Evolutionary conservation across 2,888 invertebrate species (phyloP), one percentile per base, ranked within the genome.

Genomic region (Patella caerulea): DNA sequence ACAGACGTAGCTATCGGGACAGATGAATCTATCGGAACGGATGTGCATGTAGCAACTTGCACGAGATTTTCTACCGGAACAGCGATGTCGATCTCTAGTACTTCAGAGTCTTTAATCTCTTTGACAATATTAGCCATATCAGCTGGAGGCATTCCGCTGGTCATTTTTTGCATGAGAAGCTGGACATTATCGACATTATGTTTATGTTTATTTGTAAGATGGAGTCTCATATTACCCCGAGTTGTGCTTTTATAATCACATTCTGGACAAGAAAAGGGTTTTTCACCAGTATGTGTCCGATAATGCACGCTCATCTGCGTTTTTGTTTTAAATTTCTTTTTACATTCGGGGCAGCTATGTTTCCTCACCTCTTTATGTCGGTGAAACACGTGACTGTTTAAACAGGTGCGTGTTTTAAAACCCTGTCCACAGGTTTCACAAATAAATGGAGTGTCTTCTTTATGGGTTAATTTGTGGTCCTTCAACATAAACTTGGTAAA

Each of bases 331-430:
- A 89, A 89, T 1, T 83, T 79, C 75, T 87, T 87, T 5, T 80
- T 79, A 81, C 89, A 89, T 9, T 83, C 84, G 3, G 82, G 78
- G 78, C 89, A 89, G 34, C 79, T 79, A 73, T 86, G 86, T 69
- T 85, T 85, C 14, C 86, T 81, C 14, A 85, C 83, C 5, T 81
- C 79, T 56, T 80, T 86, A 78, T 89, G 89, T 69, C 86, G 84
- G 73, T 89, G 88, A 76, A 87, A 87, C 12, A 88, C 83, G 74
- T 89, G 89, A 73, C 87, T 88, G 76, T 88, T 87, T 3, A 88
- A 77, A 73, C 85, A 83, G n/a, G 85, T 87, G 24, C 88, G 76
- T 17, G 84, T 84, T 74, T 84, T 86, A 75, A 88, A 89, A 9
- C 85, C 86, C 80, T 83, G 84, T 9, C 88, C 88, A 82, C 89